Conservation (phyloP, 2,797 vertebrate genomes). For the Borostomias antarcticus region DNA sequence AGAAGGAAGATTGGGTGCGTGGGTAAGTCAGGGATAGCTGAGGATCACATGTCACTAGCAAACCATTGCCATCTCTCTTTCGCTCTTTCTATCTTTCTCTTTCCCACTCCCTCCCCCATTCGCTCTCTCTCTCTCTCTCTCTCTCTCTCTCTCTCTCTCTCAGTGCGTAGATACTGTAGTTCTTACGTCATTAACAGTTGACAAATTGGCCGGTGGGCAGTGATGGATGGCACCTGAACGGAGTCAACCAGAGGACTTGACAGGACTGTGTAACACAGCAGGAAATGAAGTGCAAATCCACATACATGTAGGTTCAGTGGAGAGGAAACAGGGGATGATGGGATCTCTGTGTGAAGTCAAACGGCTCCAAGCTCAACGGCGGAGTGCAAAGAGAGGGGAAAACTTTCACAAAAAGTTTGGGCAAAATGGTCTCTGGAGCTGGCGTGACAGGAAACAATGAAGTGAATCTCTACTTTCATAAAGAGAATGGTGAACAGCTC, state of each 20-base stretch:
- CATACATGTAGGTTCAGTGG: slow-evolving; percentile 2
- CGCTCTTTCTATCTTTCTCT: background rate
- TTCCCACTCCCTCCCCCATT: background rate
- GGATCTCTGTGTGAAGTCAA: slow-evolving; percentile 43
- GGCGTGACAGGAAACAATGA: background rate
- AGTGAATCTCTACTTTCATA: background rate
- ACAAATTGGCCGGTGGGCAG: too few relatives aligned
- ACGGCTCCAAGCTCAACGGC: slow-evolving; percentile 29
- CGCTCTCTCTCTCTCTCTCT: too few relatives aligned
- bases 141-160: too few relatives aligned
- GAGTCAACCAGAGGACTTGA: too few relatives aligned
- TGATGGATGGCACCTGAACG: too few relatives aligned
- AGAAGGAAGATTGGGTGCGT: too few relatives aligned
- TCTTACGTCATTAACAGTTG: too few relatives aligned
- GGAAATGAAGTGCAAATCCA: background rate
- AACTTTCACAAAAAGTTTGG: too few relatives aligned
- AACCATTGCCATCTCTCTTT: background rate
- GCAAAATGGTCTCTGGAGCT: background rate
- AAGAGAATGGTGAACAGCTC: background rate
- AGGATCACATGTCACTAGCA: too few relatives aligned
- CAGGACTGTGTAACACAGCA: background rate
- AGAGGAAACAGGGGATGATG: slow-evolving; percentile 37
- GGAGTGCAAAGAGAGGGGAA: background rate
- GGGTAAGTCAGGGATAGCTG: too few relatives aligned
- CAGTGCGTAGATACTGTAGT: background rate